Base-by-base conservation (phyloP, 1,140 invertebrate species). In the Hydropsyche tenuis region DNA sequence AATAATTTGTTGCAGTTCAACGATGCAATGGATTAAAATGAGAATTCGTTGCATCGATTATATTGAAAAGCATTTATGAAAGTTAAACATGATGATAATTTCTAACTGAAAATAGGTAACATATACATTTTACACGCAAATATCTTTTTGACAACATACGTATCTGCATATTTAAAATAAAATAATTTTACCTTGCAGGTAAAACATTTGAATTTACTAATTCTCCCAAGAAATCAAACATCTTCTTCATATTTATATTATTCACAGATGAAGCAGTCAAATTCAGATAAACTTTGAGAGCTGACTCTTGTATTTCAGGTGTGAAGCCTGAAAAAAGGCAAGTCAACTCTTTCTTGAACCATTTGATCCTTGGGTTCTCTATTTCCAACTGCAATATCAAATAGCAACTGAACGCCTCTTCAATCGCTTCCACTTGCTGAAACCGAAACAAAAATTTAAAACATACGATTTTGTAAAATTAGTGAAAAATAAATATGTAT, bases 391-490 rank as follows among this genome's bases (percentile, higher is more conserved):
- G 89, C 77, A 94, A 90, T 0, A 94, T 90, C 42, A 96, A 85
- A 79, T 93, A 94, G 78, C 91, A 93, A 81, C 92, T 92, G 78
- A 96, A 96, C 0, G 92, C 92, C 83, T 95, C 93, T 80, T 96
- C 94, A 51, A 96, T 90, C 1, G 89, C 86, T 80, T 96, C 93
- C 1, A 94, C 91, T 83, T 88, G 90, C 91, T 94, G 79, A 69
- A 83, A 72, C 7, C 14, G 1, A 60, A 69, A 23, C 22, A 30
- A 5, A 20, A 56, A 12, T 42, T 42, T 37, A 3, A 37, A 3
- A 37, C 30, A 25, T 25, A 25, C 25, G n/a, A 53, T 3, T 20
- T 20, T 20, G 22, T 53, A 3, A 20, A 11, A 60, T 18, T 48
- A 48, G 46, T 43, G 3, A 3, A 14, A 3, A 18, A 6, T 48